Evolutionary conservation across 2,113 vertebrate genomes (phyloP), one percentile per base, ranked within the genome.

Genomic region (Pygathrix nemaeus): DNA sequence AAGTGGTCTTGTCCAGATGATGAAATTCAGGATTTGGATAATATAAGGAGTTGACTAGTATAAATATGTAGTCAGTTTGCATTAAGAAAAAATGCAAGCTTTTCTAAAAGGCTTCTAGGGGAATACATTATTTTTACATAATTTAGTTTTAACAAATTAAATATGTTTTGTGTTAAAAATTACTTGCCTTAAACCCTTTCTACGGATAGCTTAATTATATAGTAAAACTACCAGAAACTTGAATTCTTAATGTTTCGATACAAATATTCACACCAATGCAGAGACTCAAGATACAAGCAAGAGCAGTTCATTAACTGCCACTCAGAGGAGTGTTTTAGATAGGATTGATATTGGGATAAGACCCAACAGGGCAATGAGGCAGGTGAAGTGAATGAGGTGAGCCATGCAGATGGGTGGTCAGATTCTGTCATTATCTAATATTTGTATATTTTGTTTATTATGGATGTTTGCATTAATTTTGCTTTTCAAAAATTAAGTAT

Each of bases 161-260:
- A 85, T 43, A 81, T 70, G 20, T 17, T 96, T 91, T 64, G 48
- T 76, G 48, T 83, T 91, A 81, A 84, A 84, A 94, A 55, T 3
- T 32, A 52, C 12, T 93, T 84, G 38, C n/a, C 59, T 38, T 87
- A 57, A 94, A 57, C 16, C 18, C 7, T 57, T 50, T 30, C 40
- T 59, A 30, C 7, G 16, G 8, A 70, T 79, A 78, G 30, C 43
- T 86, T 94, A 90, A 81, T 52, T 95, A 45, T 55, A 45, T 48
- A 64, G 45, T 11, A 68, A 89, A 91, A 86, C 2, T 30, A 30
- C 30, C 59, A 8, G 48, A 61, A 61, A 50, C 23, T 59, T 66
- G 23, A 83, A 80, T 94, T 86, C 17, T 3, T 73, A 94, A 76
- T 75, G 40, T 40, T 48, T 52, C 79, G 8, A 40, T 72, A 92